Percentiles rank a stretch among this genome's conserved stretches.
Evolutionary conservation across 2,113 vertebrate genomes (phyloP).

Genomic region (Anser cygnoides): DNA sequence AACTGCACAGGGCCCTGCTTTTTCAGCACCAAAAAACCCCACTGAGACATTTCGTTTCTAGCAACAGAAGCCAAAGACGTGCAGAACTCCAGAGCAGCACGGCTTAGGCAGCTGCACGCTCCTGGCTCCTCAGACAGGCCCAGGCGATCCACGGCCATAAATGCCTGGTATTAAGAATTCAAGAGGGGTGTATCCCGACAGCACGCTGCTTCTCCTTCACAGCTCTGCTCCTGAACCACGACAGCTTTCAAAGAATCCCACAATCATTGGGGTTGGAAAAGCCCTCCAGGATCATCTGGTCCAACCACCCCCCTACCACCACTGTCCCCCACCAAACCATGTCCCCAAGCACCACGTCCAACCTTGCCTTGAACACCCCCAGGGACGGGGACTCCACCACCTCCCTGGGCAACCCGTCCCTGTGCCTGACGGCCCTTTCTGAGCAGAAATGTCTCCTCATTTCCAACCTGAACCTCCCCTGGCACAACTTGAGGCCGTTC

Average conservation of each 20-base stretch:
- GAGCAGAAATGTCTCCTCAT: too few species aligned
- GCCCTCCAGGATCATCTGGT: too few species aligned
- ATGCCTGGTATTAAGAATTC: accelerated
- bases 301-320: too few species aligned
- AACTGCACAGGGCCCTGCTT: neutral
- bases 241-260: neutral
- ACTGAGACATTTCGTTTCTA: neutral
- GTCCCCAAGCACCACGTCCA: too few species aligned
- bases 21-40: neutral
- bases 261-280: too few species aligned
- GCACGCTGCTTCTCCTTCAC: neutral
- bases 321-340: too few species aligned
- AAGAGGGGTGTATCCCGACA: neutral
- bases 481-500: too few species aligned
- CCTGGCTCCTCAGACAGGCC: neutral
- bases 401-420: too few species aligned
- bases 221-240: neutral
- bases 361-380: too few species aligned
- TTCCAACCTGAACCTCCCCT: too few species aligned
- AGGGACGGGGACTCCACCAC: too few species aligned
- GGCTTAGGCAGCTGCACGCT: neutral
- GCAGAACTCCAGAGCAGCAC: accelerated
- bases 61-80: neutral
- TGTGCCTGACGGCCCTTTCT: too few species aligned
- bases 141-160: neutral